These are phyloP conservation scores for Microplitis mediator DNA, from an alignment of 1,140 invertebrate genomes.

Conservation along the genomic window DNA sequence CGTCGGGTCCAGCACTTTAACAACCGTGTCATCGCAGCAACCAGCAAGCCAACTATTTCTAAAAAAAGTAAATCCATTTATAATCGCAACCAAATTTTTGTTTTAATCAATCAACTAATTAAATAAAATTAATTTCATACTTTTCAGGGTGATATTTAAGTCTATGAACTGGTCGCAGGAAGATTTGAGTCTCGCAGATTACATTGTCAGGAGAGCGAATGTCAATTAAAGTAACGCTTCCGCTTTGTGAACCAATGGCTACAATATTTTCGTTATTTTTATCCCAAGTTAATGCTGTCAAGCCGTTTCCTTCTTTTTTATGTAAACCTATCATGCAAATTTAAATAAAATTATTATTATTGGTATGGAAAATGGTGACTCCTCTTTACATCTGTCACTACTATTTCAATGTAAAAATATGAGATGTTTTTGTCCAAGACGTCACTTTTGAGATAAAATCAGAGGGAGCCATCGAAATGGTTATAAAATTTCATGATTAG, in stretches of 20 bases:
- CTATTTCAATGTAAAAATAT: too few relatives aligned
- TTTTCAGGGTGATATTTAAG: slow-evolving; percentile 48
- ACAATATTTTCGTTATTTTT: slow-evolving; percentile 42
- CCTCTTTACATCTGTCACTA: neutral
- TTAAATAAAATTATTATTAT: neutral
- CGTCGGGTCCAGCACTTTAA: slow-evolving; percentile 48
- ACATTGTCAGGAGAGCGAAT: slow-evolving; percentile 37
- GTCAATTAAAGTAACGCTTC: slow-evolving; percentile 46
- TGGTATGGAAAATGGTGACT: neutral
- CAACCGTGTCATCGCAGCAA: slow-evolving; percentile 46
- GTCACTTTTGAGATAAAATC: too few relatives aligned
- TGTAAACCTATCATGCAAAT: slow-evolving; percentile 42
- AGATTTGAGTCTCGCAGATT: slow-evolving; percentile 31
- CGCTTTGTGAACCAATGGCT: slow-evolving; percentile 47
- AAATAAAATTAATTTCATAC: slow-evolving; percentile 29
- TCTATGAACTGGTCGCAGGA: slow-evolving; percentile 42
- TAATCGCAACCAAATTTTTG: slow-evolving; percentile 12
- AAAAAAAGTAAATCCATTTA: slow-evolving; percentile 20
- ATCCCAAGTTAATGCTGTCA: slow-evolving; percentile 48
- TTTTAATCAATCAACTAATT: neutral
- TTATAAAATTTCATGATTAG: too few relatives aligned
- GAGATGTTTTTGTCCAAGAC: too few relatives aligned
- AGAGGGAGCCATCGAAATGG: too few relatives aligned
- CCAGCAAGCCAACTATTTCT: slow-evolving; percentile 47
- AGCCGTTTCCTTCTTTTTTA: slow-evolving; percentile 34